These are phyloP conservation scores for Brevimyrus niger DNA, from an alignment of 2,113 vertebrate genomes.

Conservation along the genomic window DNA sequence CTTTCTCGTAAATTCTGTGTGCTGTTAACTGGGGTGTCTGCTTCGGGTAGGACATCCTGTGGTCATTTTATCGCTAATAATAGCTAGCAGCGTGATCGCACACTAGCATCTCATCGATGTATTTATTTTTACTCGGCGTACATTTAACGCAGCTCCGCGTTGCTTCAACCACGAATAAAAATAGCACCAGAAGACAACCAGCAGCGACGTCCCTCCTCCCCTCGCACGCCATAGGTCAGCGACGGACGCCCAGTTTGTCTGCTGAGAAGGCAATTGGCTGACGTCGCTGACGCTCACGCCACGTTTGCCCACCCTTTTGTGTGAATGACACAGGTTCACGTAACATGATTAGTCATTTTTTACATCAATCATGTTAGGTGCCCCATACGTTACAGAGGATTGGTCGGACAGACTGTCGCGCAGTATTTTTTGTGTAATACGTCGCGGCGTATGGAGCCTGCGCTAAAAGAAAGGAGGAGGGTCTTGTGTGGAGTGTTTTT, in stretches of 20 bases:
- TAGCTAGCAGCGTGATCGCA: neutral
- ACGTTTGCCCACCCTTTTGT: neutral
- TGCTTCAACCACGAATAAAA: neutral
- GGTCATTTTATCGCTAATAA: slow-evolving; percentile 7
- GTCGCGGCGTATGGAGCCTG: slow-evolving; percentile 23
- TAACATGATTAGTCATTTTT: neutral
- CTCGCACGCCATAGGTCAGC: neutral
- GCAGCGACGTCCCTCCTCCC: neutral
- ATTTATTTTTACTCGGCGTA: slow-evolving; percentile 8
- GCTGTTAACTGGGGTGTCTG: neutral
- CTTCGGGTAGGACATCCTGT: neutral
- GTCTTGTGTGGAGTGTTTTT: slow-evolving; percentile 58
- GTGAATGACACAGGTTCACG: neutral
- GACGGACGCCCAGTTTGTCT: neutral
- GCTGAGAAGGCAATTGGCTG: neutral
- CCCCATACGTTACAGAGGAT: neutral
- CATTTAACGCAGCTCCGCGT: neutral
- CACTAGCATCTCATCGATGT: neutral
- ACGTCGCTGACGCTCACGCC: neutral
- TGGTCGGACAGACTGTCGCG: neutral
- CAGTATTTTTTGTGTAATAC: slow-evolving; percentile 10
- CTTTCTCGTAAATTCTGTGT: neutral
- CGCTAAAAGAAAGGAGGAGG: slow-evolving; percentile 56
- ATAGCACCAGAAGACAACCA: neutral
- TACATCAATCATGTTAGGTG: slow-evolving; percentile 5